These are phyloP conservation scores for Penaeus monodon DNA, from an alignment of 2,888 invertebrate species.

Conservation along the genomic window DNA sequence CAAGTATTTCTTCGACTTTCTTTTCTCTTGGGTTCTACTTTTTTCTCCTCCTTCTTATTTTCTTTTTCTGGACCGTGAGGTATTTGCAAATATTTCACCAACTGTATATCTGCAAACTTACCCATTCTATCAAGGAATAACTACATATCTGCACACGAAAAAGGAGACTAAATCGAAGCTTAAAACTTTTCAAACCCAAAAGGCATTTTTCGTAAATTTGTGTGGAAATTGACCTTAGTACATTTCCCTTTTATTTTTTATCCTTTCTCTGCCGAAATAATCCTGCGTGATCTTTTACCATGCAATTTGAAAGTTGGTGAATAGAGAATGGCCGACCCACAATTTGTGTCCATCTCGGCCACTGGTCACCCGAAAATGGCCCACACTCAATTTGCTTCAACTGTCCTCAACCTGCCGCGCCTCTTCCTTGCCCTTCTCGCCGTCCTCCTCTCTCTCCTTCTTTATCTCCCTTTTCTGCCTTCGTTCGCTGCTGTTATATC, in stretches of 20 bases:
- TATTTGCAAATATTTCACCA: too few relatives aligned
- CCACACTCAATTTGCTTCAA: conserved; percentile 37
- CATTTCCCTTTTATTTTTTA: conserved; percentile 2
- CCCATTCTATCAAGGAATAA: too few relatives aligned
- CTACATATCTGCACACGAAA: too few relatives aligned
- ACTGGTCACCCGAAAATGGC: conserved; percentile 29
- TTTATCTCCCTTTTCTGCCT: not conserved
- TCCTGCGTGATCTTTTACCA: conserved; percentile 32
- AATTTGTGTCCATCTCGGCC: conserved; percentile 37
- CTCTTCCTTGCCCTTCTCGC: not conserved
- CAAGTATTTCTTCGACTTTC: too few relatives aligned
- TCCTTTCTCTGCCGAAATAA: conserved; percentile 32
- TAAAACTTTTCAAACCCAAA: not conserved
- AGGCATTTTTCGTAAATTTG: conserved; percentile 9
- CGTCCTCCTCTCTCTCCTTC: not conserved
- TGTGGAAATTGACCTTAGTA: conserved; percentile 27
- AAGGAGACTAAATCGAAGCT: not conserved
- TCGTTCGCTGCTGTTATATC: not conserved
- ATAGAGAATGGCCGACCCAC: conserved; percentile 9
- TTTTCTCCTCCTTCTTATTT: too few relatives aligned
- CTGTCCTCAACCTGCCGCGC: conserved; percentile 22
- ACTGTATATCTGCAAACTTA: too few relatives aligned
- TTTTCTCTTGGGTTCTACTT: too few relatives aligned
- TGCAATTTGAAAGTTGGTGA: conserved; percentile 34
- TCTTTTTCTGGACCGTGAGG: too few relatives aligned